phyloP scores from a whole-genome alignment of 2,797 vertebrate genomes.

The Rhinatrema bivittatum region DNA sequence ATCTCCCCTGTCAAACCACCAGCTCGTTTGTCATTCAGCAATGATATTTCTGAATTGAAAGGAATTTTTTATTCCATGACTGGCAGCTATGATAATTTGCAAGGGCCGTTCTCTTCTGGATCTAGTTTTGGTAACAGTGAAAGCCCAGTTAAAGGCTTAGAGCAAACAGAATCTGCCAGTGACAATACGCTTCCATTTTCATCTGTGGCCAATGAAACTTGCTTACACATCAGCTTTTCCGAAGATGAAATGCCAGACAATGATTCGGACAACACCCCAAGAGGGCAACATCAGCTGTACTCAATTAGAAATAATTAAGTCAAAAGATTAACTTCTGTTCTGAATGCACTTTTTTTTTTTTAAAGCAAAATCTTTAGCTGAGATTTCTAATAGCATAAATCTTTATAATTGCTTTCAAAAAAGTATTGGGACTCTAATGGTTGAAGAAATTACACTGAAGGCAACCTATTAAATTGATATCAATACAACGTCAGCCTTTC shows the following conservation, averaged over 20 bases:
- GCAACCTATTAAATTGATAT: not conserved
- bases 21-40: slow-evolving; percentile 34
- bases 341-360: no score
- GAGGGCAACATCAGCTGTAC: not conserved
- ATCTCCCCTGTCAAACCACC: slow-evolving; percentile 53
- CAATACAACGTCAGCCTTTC: no score
- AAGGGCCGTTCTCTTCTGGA: slow-evolving; percentile 13
- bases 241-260: slow-evolving; percentile 71
- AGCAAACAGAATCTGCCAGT: not conserved
- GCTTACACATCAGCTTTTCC: slow-evolving; percentile 80
- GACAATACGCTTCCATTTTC: slow-evolving; percentile 44
- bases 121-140: no score
- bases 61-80: slow-evolving; percentile 49
- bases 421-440: not conserved
- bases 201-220: slow-evolving; percentile 58
- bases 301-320: slow-evolving; percentile 5
- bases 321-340: not conserved
- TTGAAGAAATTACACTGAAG: not conserved
- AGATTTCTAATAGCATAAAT: no score
- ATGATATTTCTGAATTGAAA: slow-evolving; percentile 51
- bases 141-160: not conserved
- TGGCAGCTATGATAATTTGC: slow-evolving; percentile 24
- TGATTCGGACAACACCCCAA: slow-evolving; percentile 10
- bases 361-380: no score
- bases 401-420: no score